Conservation (phyloP, 2,888 invertebrate genomes). For the Beris morrisii region DNA sequence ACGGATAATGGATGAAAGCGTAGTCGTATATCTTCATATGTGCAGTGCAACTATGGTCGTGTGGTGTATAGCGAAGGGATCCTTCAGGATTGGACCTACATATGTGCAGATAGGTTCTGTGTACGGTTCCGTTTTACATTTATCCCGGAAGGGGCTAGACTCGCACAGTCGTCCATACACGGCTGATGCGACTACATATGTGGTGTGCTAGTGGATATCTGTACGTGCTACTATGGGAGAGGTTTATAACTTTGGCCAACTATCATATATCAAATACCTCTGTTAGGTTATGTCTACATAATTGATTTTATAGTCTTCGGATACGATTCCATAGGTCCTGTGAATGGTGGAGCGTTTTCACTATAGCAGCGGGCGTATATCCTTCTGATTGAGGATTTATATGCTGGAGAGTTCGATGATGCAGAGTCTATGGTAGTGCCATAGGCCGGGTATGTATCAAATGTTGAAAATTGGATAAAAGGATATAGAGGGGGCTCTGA, state of each 20-base stretch:
- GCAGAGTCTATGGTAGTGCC: too few relatives aligned
- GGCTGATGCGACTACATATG: background rate
- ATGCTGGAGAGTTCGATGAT: too few relatives aligned
- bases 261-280: conserved; percentile 41
- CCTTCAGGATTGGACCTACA: background rate
- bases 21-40: conserved; percentile 35
- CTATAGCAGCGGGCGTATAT: too few relatives aligned
- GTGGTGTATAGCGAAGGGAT: conserved; percentile 15
- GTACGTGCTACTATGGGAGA: conserved; percentile 18
- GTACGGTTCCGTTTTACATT: background rate
- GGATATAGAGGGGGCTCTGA: too few relatives aligned
- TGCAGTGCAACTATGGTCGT: conserved; percentile 2
- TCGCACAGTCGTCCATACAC: background rate
- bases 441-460: too few relatives aligned
- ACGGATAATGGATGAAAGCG: conserved; percentile 35
- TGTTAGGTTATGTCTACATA: conserved; percentile 39
- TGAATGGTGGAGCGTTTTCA: too few relatives aligned
- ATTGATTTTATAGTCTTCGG: conserved; percentile 40
- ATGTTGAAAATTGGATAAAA: too few relatives aligned
- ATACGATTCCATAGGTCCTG: background rate
- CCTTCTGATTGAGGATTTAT: too few relatives aligned
- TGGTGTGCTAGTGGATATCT: background rate
- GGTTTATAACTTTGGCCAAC: conserved; percentile 37
- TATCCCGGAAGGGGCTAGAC: background rate
- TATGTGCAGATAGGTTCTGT: conserved; percentile 2